These are phyloP conservation scores for Syrphus vitripennis DNA, from an alignment of 2,888 invertebrate genomes.

Conservation along the genomic window DNA sequence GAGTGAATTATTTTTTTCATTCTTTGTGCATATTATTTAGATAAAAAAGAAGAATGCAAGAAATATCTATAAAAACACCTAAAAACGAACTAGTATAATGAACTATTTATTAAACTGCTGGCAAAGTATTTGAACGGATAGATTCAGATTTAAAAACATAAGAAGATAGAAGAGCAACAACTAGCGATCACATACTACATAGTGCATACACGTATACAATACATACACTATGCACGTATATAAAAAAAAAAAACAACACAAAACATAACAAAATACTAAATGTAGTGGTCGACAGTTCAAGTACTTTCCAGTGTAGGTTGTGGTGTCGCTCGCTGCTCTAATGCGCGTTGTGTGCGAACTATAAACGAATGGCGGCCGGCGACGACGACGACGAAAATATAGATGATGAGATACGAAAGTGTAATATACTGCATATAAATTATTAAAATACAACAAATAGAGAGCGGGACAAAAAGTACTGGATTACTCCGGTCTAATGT, in stretches of 20 bases:
- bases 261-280: slow-evolving; percentile 22
- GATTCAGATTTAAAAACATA: slow-evolving; percentile 26
- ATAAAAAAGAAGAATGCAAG: slow-evolving; percentile 41
- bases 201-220: no score
- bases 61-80: slow-evolving; percentile 28
- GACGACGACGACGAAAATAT: slow-evolving; percentile 33
- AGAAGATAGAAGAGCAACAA: slow-evolving; percentile 38
- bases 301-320: slow-evolving; percentile 50
- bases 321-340: slow-evolving; percentile 41
- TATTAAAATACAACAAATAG: slow-evolving; percentile 27
- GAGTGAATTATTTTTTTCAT: slow-evolving; percentile 30
- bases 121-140: slow-evolving; percentile 49
- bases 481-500: slow-evolving; percentile 76
- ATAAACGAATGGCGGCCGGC: slow-evolving; percentile 55
- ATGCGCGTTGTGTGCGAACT: slow-evolving; percentile 55
- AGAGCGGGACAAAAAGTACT: slow-evolving; percentile 60
- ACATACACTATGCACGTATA: background rate
- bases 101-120: slow-evolving; percentile 63
- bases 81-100: slow-evolving; percentile 25
- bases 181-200: no score
- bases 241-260: slow-evolving; percentile 23
- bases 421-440: slow-evolving; percentile 51
- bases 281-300: slow-evolving; percentile 45
- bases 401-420: slow-evolving; percentile 54
- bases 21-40: slow-evolving; percentile 13